Evolutionary conservation across 2,797 vertebrate genomes (phyloP).

Genomic region (Gobionotothen gibberifrons): DNA sequence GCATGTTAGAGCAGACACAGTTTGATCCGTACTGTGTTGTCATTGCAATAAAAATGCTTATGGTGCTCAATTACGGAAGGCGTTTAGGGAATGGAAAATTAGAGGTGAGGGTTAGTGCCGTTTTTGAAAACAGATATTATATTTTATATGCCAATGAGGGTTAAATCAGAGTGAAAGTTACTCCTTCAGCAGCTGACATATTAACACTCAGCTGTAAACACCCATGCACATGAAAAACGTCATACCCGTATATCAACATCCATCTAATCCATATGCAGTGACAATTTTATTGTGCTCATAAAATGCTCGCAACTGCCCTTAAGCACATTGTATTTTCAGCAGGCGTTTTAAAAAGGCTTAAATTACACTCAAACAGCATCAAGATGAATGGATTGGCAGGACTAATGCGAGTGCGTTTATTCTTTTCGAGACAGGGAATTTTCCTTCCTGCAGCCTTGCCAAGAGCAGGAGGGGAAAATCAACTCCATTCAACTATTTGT

Average conservation of each 20-base stretch:
- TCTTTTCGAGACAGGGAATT: conserved; percentile 85
- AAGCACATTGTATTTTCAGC: conserved; percentile 91
- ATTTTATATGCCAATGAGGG: conserved; percentile 34
- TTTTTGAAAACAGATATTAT: conserved; percentile 30
- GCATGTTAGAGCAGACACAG: not conserved
- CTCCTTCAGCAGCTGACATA: conserved; percentile 63
- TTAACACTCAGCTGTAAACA: conserved; percentile 75
- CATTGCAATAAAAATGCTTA: not conserved
- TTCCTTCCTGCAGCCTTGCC: conserved; percentile 86
- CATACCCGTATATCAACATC: conserved; percentile 74
- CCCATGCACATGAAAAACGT: conserved; percentile 66
- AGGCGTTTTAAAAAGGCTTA: conserved; percentile 89
- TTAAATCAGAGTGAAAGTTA: conserved; percentile 40
- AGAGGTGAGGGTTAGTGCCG: not conserved
- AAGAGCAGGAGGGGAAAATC: conserved; percentile 89
- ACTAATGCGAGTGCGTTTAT: conserved; percentile 83
- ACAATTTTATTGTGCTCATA: conserved; percentile 94
- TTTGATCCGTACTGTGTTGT: not conserved
- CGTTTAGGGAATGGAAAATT: not conserved
- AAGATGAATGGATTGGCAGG: conserved; percentile 90
- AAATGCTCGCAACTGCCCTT: conserved; percentile 91
- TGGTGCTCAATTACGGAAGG: not conserved
- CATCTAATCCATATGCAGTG: conserved; percentile 89
- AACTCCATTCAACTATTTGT: conserved; percentile 95
- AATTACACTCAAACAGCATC: conserved; percentile 90